These are phyloP conservation scores for Thermophis baileyi DNA, from an alignment of 2,113 vertebrate species.

Conservation along the genomic window DNA sequence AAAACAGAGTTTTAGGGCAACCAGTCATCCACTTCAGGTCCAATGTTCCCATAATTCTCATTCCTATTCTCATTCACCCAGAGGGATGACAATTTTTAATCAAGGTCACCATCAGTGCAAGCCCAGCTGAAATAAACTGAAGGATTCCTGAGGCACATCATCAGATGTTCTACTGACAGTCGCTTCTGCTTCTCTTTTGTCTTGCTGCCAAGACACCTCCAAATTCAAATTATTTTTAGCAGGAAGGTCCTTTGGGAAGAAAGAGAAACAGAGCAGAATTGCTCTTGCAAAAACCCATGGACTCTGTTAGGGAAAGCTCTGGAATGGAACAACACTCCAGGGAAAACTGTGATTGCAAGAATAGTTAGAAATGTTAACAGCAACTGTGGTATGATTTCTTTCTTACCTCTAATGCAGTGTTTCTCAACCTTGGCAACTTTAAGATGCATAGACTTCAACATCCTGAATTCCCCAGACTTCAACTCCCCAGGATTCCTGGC, in stretches of 20 bases:
- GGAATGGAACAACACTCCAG: constrained; percentile 20
- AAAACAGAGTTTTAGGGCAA: background rate
- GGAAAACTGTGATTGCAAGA: constrained; percentile 30
- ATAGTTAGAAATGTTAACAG: constrained; percentile 50
- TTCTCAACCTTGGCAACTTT: background rate
- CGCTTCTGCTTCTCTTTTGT: background rate
- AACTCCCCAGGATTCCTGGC: background rate
- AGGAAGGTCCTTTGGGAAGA: background rate
- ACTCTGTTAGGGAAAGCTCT: background rate
- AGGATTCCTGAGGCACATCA: background rate
- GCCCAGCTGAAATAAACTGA: background rate
- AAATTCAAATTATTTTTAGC: background rate
- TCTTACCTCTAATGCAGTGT: background rate
- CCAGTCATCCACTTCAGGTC: background rate
- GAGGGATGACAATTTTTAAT: background rate
- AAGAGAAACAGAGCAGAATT: background rate
- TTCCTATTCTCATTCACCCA: background rate
- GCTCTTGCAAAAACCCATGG: rapidly evolving
- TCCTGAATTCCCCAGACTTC: background rate
- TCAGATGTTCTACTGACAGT: background rate
- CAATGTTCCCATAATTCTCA: background rate
- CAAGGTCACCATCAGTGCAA: background rate
- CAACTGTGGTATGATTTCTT: background rate
- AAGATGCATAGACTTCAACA: background rate
- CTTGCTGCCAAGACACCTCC: background rate